phyloP scores from a whole-genome alignment of 2,797 vertebrate species.

The Fundulus diaphanus region DNA sequence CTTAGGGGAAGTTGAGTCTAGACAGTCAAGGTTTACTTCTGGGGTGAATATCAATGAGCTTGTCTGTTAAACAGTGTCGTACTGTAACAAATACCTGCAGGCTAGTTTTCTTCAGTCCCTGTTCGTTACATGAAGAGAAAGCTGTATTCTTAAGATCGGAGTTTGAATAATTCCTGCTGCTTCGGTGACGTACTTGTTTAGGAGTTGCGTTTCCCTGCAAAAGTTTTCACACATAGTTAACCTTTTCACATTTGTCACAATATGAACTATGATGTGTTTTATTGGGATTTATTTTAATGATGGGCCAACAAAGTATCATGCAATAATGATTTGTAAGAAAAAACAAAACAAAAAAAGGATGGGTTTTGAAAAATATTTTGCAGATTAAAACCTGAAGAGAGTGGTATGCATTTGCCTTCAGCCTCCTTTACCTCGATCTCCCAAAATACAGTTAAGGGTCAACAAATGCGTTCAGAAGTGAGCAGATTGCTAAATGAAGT shows the following conservation, averaged over 20 bases:
- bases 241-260: background rate
- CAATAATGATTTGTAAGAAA: background rate
- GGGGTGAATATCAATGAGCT: slow-evolving; percentile 22
- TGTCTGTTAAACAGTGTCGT: slow-evolving; percentile 13
- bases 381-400: background rate
- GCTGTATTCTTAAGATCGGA: background rate
- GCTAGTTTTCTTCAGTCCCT: background rate
- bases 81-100: background rate
- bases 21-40: background rate
- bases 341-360: background rate
- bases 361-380: background rate
- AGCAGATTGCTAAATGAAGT: background rate
- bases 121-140: background rate
- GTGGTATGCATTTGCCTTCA: background rate
- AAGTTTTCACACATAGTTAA: no score
- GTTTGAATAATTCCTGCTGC: background rate
- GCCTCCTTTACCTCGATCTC: background rate
- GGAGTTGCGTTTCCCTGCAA: background rate
- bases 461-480: background rate
- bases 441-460: background rate
- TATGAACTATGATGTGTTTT: background rate
- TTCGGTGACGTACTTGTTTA: background rate
- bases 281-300: background rate
- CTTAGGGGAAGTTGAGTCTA: slow-evolving; percentile 26
- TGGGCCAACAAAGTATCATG: background rate